Evolutionary conservation across 2,888 invertebrate species (phyloP), one percentile per base, ranked within the genome.

Genomic region (Mimas tiliae): DNA sequence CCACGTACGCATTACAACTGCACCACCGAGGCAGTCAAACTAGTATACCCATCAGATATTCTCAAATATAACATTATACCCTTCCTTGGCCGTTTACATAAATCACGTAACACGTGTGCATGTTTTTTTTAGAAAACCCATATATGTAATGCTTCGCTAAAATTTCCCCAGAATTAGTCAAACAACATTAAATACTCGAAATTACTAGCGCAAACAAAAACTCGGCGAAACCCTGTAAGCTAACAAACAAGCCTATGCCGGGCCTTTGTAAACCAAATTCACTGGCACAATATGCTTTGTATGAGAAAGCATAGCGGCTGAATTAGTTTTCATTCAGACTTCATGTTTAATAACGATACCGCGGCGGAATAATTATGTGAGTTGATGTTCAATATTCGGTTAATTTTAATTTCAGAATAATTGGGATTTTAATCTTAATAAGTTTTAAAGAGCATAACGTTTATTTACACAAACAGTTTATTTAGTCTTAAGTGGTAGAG

Each of bases 141-240:
- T 48, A 33, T 19, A 48, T 48, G 6, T 14, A 48, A 58, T 34
- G 55, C 14, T 16, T 38, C 42, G 34, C 55, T 2, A 34, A 19
- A 48, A 47, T 58, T 47, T 47, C 48, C 12, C 14, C 14, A 33
- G 27, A 47, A 33, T n/a, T 16, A 1, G 42, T 14, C 48, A 47
- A 58, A 65, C 58, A 58, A 55, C 47, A 47, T 48, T 48, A 58
- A 50, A 38, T 34, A 11, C 8, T 14, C 34, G 47, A 34, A 55
- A 38, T 58, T 65, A 65, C 9, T 12, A 7, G 14, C 19, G 21
- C 19, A 58, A 65, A 58, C 48, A 50, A 58, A 65, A 65, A 58
- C 38, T 34, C 9, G 8, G 47, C 33, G 34, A 48, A 48, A 58
- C 48, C 53, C 47, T 14, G 55, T 58, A 34, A 58, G 33, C 34